Conservation (phyloP, 2,113 vertebrate genomes). For the Thryonomys swinderianus region DNA sequence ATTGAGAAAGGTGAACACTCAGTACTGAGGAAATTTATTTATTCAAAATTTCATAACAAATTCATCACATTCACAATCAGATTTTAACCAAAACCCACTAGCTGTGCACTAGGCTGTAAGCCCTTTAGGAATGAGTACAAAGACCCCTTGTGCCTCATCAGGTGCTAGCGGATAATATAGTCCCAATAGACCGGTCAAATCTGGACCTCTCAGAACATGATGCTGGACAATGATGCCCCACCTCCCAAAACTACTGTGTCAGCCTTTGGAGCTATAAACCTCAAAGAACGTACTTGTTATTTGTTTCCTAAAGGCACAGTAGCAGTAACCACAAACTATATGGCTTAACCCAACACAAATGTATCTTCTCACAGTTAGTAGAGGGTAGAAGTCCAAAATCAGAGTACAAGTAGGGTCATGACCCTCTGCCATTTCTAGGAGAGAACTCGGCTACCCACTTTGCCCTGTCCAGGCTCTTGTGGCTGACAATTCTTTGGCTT, state of each 20-base stretch:
- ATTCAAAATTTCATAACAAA: constrained; percentile 50
- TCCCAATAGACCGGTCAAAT: background rate
- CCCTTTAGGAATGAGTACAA: background rate
- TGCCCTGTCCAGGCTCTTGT: background rate
- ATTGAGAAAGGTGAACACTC: constrained; percentile 61
- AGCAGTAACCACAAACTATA: background rate
- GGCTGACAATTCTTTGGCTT: background rate
- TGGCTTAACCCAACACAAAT: constrained; percentile 22
- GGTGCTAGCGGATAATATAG: background rate
- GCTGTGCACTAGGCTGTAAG: background rate
- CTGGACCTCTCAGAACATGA: background rate
- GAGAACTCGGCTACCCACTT: background rate
- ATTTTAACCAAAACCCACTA: background rate
- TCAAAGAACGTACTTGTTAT: constrained; percentile 20
- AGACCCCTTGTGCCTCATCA: background rate
- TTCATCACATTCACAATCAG: background rate
- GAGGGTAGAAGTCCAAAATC: background rate
- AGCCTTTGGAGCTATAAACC: background rate
- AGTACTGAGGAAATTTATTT: constrained; percentile 34
- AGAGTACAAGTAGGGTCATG: background rate
- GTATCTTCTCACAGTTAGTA: background rate
- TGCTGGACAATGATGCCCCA: background rate
- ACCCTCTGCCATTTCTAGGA: background rate
- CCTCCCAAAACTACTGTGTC: background rate
- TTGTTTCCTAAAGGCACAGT: background rate